Conservation (phyloP, 1,140 invertebrate genomes). For the Polyergus mexicanus region DNA sequence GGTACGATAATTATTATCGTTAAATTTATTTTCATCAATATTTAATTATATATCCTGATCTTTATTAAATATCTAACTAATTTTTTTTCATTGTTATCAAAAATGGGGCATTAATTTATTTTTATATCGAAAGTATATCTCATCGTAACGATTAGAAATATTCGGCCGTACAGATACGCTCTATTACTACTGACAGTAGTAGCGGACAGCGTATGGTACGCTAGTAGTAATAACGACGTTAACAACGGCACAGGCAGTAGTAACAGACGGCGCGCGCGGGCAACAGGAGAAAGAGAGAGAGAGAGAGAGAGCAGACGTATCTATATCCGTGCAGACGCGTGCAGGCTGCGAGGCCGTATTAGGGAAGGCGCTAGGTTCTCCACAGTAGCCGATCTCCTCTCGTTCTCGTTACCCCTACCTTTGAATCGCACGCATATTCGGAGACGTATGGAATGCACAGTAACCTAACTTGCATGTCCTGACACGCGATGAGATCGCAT, state of each 20-base stretch:
- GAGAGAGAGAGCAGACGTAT: constrained; percentile 59
- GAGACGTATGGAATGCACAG: constrained; percentile 35
- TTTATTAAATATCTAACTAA: neutral
- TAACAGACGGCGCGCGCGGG: constrained; percentile 3
- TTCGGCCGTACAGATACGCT: neutral
- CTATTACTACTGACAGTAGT: constrained; percentile 38
- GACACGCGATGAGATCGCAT: neutral
- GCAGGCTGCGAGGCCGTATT: constrained; percentile 83
- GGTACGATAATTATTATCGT: neutral
- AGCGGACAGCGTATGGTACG: neutral
- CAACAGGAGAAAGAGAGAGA: neutral
- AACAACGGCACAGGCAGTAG: constrained; percentile 50
- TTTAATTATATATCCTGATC: neutral
- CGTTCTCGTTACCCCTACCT: constrained; percentile 71
- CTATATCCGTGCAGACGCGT: constrained; percentile 84
- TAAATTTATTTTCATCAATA: neutral
- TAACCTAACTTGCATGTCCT: constrained; percentile 35
- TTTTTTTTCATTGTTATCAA: neutral
- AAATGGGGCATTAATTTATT: neutral
- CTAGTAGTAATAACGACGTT: constrained; percentile 30
- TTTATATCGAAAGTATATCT: neutral
- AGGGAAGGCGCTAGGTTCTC: constrained; percentile 81
- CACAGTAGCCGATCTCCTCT: constrained; percentile 71
- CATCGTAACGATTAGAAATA: neutral
- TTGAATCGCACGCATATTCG: constrained; percentile 50